These are phyloP conservation scores for Bombus superbus DNA, from an alignment of 1,140 invertebrate species.

Conservation along the genomic window DNA sequence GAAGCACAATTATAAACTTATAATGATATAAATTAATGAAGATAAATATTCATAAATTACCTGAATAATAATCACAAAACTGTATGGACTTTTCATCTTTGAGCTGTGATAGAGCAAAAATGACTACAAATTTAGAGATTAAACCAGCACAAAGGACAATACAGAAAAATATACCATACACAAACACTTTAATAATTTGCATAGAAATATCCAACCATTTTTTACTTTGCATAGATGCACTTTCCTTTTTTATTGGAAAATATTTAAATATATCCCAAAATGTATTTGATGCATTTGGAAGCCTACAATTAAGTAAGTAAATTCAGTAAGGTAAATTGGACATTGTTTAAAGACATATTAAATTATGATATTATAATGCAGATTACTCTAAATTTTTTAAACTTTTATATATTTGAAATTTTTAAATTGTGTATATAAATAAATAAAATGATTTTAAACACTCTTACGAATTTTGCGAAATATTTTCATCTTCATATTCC, in stretches of 20 bases:
- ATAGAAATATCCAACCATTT: slow-evolving; percentile 91
- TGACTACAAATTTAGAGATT: slow-evolving; percentile 89
- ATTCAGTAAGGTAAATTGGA: neutral
- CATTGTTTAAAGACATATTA: neutral
- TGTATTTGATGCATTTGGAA: slow-evolving; percentile 86
- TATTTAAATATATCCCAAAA: slow-evolving; percentile 96
- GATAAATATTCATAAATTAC: slow-evolving; percentile 76
- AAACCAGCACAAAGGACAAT: slow-evolving; percentile 90
- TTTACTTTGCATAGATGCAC: slow-evolving; percentile 92
- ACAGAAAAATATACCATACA: slow-evolving; percentile 91
- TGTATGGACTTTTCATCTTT: slow-evolving; percentile 86
- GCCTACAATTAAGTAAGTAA: slow-evolving; percentile 53
- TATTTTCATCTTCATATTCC: neutral
- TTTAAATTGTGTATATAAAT: neutral
- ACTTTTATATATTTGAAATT: neutral
- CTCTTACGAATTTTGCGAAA: slow-evolving; percentile 22
- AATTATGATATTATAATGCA: neutral
- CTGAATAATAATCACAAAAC: slow-evolving; percentile 90
- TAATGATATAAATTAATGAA: slow-evolving; percentile 76
- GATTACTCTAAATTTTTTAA: neutral
- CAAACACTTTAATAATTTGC: slow-evolving; percentile 90
- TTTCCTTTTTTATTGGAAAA: slow-evolving; percentile 91
- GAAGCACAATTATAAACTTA: neutral
- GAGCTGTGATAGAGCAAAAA: slow-evolving; percentile 94
- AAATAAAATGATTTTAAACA: neutral